These are phyloP conservation scores for Ophiothrix spiculata DNA, from an alignment of 35 echinoderm and acorn worm genomes.

Conservation along the genomic window DNA sequence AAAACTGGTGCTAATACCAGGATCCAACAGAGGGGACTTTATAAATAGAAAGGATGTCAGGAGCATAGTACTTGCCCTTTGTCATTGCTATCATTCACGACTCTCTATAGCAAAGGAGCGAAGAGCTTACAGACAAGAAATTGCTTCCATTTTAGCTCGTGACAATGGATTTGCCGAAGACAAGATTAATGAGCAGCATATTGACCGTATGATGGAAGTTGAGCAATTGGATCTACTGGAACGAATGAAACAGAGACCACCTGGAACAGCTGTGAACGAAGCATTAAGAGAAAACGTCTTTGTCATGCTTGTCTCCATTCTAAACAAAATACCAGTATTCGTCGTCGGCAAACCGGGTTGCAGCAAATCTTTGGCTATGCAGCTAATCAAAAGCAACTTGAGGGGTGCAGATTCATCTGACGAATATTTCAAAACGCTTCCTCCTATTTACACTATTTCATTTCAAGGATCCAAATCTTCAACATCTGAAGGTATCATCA, in stretches of 20 bases:
- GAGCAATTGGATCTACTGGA: slow-evolving; percentile 35
- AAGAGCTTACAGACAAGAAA: slow-evolving; percentile 6
- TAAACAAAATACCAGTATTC: slow-evolving; percentile 44
- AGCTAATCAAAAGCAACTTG: slow-evolving; percentile 29
- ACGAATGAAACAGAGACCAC: slow-evolving; percentile 13
- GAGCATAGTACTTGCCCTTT: slow-evolving; percentile 2
- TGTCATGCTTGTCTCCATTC: slow-evolving; percentile 34
- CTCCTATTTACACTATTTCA: slow-evolving; percentile 9
- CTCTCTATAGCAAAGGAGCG: slow-evolving; percentile 1
- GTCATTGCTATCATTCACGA: slow-evolving; percentile 35
- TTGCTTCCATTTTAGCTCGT: neutral
- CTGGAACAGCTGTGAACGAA: slow-evolving; percentile 23
- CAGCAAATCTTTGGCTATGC: slow-evolving; percentile 45
- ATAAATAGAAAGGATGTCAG: neutral
- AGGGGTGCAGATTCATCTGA: slow-evolving; percentile 30
- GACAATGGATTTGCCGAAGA: neutral
- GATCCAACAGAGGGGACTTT: neutral
- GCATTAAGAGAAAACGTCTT: slow-evolving; percentile 42
- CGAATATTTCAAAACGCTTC: slow-evolving; percentile 5
- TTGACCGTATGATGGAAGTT: slow-evolving; percentile 6
- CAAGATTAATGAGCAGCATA: neutral
- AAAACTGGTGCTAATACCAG: neutral
- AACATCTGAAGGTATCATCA: slow-evolving; percentile 33
- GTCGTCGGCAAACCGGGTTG: slow-evolving; percentile 48
- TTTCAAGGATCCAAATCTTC: slow-evolving; percentile 32